Evolutionary conservation across 2,888 invertebrate genomes (phyloP), one percentile per base, ranked within the genome.

Genomic region (Drosophila tanythrix): DNA sequence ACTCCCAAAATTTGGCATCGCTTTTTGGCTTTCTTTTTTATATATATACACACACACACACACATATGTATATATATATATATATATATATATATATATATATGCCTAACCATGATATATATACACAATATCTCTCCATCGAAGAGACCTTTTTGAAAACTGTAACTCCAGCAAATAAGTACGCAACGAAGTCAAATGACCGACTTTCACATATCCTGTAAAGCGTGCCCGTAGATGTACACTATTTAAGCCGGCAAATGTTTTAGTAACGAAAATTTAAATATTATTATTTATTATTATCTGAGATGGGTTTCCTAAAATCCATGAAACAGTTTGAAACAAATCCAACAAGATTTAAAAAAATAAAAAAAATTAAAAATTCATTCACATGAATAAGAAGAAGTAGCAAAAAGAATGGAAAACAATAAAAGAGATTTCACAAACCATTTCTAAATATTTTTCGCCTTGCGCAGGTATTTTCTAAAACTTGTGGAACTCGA

Each of bases 1-100:
- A 65, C 82, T 70, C 81, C 81, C 77, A 68, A 76, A 65, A 46
- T 76, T 78, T 81, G 68, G 64, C 78, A 72, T 56, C 74, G 57
- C 36, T 67, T 71, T 70, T 56, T 40, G 76, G 76, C 79, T 79
- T 79, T 76, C 76, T 79, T 82, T 79, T 76, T 76, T 51, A 36
- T 33, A 38, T 8, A 51, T 33, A 27, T 31, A 46, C 36, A 35
- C 38, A 59, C 7, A 46, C 10, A 46, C 38, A 55, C 8, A 18
- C 0, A 38, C 5, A 52, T 8, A 35, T 18, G 18, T 2, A 60
- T 3, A 48, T 15, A 66, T 35, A 25, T 10, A 46, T 3, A 11
- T 21, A 46, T 11, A 29, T 18, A 11, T 27, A 15, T 5, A 25
- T 25, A 33, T 15, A 13, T 2, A 13, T 13, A 35, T 36, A 27